phyloP scores from a whole-genome alignment of 1,140 invertebrate genomes.

The Campodea augens region DNA sequence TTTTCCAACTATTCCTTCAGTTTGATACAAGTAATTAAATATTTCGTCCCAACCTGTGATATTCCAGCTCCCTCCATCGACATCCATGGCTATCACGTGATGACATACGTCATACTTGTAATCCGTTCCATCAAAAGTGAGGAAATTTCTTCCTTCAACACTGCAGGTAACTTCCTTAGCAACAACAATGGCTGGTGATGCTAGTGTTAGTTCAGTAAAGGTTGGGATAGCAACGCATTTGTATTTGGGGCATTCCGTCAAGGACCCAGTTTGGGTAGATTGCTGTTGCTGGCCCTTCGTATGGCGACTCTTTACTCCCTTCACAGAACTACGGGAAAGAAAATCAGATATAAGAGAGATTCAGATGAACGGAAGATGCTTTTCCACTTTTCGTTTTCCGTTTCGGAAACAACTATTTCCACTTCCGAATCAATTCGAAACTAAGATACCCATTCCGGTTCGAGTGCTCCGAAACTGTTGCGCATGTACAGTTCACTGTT shows the following conservation, averaged over 20 bases:
- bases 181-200: slow-evolving; percentile 32
- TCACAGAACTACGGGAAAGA: no score
- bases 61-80: slow-evolving; percentile 37
- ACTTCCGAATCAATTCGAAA: no score
- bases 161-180: slow-evolving; percentile 46
- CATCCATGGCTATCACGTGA: slow-evolving; percentile 51
- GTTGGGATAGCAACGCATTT: slow-evolving; percentile 26
- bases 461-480: no score
- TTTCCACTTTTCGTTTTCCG: no score
- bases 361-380: no score
- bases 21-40: no score
- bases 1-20: no score
- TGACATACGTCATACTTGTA: slow-evolving; percentile 60
- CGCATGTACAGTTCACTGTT: no score
- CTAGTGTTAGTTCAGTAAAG: slow-evolving; percentile 17
- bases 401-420: no score
- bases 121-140: slow-evolving; percentile 54
- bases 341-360: no score
- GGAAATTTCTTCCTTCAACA: slow-evolving; percentile 48
- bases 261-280: not conserved
- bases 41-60: no score
- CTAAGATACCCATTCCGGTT: no score
- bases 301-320: not conserved
- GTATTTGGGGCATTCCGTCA: slow-evolving; percentile 12
- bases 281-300: not conserved